Conservation (phyloP, 2,888 invertebrate species). For the Melipona beecheii region DNA sequence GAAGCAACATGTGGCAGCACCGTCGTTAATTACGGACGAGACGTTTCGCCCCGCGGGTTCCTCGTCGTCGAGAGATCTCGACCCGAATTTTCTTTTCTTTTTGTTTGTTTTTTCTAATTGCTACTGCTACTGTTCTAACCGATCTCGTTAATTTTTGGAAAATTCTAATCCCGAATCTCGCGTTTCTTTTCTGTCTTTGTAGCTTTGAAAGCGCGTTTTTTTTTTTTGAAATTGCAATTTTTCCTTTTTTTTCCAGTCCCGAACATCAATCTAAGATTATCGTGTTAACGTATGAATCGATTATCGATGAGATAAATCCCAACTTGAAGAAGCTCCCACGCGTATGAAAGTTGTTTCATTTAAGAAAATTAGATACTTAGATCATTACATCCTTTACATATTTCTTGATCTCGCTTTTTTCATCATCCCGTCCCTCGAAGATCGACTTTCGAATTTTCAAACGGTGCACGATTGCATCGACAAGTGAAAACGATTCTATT, state of each 20-base stretch:
- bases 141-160: background rate
- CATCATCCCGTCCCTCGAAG: background rate
- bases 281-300: too few species aligned
- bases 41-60: background rate
- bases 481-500: background rate
- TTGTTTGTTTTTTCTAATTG: background rate
- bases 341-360: background rate
- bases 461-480: background rate
- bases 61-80: background rate
- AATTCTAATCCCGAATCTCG: background rate
- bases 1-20: conserved; percentile 49
- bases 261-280: background rate
- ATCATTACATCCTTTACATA: background rate
- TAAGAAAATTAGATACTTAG: background rate
- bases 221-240: background rate
- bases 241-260: background rate
- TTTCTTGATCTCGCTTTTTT: too few species aligned
- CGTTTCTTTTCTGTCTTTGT: background rate
- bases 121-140: too few species aligned
- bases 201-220: background rate
- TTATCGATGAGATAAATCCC: background rate
- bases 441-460: background rate
- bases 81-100: background rate
- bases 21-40: conserved; percentile 21
- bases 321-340: background rate